Base-by-base conservation (phyloP, 1,140 invertebrate genomes). In the Euwallacea similis region DNA sequence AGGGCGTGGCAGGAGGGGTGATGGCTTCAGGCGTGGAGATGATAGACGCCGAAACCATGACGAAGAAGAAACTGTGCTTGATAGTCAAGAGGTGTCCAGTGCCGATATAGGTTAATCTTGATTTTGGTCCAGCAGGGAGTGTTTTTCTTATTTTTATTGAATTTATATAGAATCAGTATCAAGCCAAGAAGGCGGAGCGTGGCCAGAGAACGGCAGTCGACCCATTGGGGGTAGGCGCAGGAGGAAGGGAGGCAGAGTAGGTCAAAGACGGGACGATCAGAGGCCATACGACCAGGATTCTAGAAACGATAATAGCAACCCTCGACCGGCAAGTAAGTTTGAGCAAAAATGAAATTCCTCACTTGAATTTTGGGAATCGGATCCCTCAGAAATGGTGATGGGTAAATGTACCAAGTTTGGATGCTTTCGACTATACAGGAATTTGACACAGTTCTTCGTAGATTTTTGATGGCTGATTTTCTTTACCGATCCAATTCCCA, bases 41-140 rank as follows among this genome's bases (percentile, higher is more conserved):
- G 89, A 87, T 76, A 83, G 85, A 73, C 89, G 89, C 69, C 83
- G 91, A 77, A 89, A 89, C 70, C 90, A 88, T 1, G 91, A 93
- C 80, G 91, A 93, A 68, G 91, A 93, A 79, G 90, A 91, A 74
- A 92, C 89, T 54, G 89, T 91, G 53, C 85, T 92, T 50, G 91
- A 93, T 79, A 91, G 88, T 81, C 89, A 90, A 81, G 90, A 91
- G 75, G 87, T 90, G 50, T 89, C 90, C 67, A 92, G 88, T 84
- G 88, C 90, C 55, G 91, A 93, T 81, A 84, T 90, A 88, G 90
- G 54, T 56, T n/a, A n/a, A 43, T 16, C n/a, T 58, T 41, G 59
- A 21, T 68, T 8, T 42, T 47, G 10, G 7, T 2, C 16, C n/a
- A 15, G 11, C 16, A 4, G 8, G 8, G 11, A 13, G 11, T 56